Evolutionary conservation across 2,797 vertebrate species (phyloP).

Genomic region (Astyanax mexicanus): DNA sequence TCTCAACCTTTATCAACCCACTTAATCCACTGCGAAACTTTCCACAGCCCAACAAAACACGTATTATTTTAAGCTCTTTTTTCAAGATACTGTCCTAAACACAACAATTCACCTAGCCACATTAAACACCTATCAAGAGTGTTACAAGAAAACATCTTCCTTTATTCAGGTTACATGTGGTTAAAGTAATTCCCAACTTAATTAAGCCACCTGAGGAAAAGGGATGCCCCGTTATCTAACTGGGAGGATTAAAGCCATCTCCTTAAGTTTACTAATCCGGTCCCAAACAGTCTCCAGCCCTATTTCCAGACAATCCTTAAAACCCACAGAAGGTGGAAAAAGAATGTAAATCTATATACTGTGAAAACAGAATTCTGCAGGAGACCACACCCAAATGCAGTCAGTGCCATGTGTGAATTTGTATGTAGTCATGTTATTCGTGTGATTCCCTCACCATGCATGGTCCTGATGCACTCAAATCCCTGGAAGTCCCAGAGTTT

Average conservation of each 20-base stretch:
- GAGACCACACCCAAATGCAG: neutral
- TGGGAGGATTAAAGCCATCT: constrained; percentile 21
- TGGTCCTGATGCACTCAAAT: constrained; percentile 98
- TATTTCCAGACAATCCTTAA: constrained; percentile 24
- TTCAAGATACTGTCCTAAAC: neutral
- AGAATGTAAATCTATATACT: neutral
- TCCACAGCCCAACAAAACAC: neutral
- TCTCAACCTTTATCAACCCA: no score
- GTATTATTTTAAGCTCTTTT: no score
- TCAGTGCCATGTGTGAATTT: neutral
- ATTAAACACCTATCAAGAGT: neutral
- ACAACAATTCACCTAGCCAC: neutral
- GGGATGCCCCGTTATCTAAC: constrained; percentile 8
- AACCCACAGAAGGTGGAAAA: constrained; percentile 6
- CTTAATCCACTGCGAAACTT: no score
- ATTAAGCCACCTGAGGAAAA: neutral
- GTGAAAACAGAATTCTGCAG: neutral
- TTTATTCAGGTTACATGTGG: constrained; percentile 1
- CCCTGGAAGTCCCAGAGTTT: constrained; percentile 99
- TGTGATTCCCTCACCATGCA: constrained; percentile 89
- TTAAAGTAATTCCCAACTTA: constrained; percentile 19
- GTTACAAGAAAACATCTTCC: neutral
- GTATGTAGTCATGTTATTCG: neutral
- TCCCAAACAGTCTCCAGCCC: neutral
- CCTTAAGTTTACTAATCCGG: constrained; percentile 22